phyloP scores from a whole-genome alignment of 2,113 vertebrate genomes.

The Pelobates fuscus region DNA sequence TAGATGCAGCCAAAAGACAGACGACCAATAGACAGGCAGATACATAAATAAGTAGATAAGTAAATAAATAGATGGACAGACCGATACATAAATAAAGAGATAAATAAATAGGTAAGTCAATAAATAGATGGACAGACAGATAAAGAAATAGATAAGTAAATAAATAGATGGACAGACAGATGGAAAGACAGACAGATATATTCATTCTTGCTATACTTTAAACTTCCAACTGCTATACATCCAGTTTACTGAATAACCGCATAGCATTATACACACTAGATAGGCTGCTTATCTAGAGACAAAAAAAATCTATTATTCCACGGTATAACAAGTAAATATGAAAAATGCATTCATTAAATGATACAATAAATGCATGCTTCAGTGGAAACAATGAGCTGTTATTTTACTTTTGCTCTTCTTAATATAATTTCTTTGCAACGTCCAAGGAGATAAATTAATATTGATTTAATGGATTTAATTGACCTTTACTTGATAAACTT shows the following conservation, averaged over 20 bases:
- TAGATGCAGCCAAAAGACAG: too few relatives aligned
- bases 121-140: too few relatives aligned
- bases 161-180: too few relatives aligned
- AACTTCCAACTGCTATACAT: conserved; percentile 13
- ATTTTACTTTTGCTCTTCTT: conserved; percentile 39
- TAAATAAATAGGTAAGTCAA: too few relatives aligned
- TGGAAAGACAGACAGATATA: too few relatives aligned
- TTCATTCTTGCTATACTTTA: too few relatives aligned
- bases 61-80: too few relatives aligned
- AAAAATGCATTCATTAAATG: conserved; percentile 42
- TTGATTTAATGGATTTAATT: conserved; percentile 50
- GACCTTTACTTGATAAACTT: conserved; percentile 46
- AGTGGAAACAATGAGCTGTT: conserved; percentile 31
- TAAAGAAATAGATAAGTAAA: too few relatives aligned
- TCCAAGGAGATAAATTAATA: conserved; percentile 35
- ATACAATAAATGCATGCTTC: conserved; percentile 19
- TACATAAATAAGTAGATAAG: too few relatives aligned
- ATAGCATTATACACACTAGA: conserved; percentile 26
- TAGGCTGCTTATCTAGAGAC: conserved; percentile 20
- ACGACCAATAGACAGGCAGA: too few relatives aligned
- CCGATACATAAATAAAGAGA: too few relatives aligned
- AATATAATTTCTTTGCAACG: conserved; percentile 32
- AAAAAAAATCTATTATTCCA: conserved; percentile 42
- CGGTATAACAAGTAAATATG: conserved; percentile 43
- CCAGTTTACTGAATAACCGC: conserved; percentile 27